Percentiles rank a stretch among this genome's conserved stretches.
phyloP scores from a whole-genome alignment of 2,888 invertebrate genomes.

The Myathropa florea region DNA sequence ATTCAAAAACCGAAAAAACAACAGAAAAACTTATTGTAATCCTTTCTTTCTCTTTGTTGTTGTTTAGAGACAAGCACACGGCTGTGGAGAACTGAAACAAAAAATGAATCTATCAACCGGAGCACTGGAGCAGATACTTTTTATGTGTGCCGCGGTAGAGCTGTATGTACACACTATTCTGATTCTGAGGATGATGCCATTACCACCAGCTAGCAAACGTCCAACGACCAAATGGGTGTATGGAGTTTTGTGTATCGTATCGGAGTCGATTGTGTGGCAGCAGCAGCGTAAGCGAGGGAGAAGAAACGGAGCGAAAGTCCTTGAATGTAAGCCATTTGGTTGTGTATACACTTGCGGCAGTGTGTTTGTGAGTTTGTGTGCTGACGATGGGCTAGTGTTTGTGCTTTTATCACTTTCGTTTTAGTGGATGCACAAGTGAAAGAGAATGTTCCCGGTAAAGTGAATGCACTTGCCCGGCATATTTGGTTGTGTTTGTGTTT shows the following conservation, averaged over 20 bases:
- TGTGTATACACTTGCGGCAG: constrained; percentile 10
- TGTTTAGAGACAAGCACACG: constrained; percentile 2
- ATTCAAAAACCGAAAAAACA: neutral
- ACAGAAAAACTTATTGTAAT: neutral
- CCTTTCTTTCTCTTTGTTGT: constrained; percentile 1
- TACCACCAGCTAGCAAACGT: constrained; percentile 33
- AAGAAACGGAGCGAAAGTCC: constrained; percentile 66
- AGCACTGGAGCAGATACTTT: constrained; percentile 52
- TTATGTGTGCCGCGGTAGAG: constrained; percentile 63
- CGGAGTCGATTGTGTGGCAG: constrained; percentile 7
- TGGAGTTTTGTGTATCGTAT: neutral
- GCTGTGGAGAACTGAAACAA: neutral
- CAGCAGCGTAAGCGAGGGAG: neutral
- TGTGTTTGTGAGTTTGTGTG: neutral
- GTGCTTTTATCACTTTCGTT: constrained; percentile 64
- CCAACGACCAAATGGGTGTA: constrained; percentile 49
- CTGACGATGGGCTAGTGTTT: neutral
- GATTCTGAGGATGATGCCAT: constrained; percentile 63
- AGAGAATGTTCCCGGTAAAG: constrained; percentile 59
- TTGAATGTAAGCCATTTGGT: constrained; percentile 54
- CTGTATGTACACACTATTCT: constrained; percentile 66
- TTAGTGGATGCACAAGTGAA: constrained; percentile 62
- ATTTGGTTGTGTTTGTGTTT: constrained; percentile 22
- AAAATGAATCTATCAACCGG: constrained; percentile 19
- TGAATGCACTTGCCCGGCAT: constrained; percentile 63